phyloP scores from a whole-genome alignment of 2,888 invertebrate species.

The Nomada flava region DNA sequence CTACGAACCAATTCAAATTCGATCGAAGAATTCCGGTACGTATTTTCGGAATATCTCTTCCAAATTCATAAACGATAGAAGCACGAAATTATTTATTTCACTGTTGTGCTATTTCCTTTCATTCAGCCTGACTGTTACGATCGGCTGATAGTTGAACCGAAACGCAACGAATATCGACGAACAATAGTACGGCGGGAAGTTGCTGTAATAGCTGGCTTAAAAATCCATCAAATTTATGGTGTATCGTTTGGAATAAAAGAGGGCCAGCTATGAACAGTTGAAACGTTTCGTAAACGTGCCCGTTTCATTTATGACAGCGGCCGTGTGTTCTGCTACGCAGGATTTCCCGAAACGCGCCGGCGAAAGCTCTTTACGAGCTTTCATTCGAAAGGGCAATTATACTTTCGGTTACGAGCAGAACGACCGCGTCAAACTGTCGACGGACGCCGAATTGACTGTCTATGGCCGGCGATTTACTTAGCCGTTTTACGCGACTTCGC shows the following conservation, averaged over 20 bases:
- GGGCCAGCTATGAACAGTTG: not conserved
- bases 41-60: too few relatives aligned
- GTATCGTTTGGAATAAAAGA: not conserved
- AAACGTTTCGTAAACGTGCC: not conserved
- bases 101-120: too few relatives aligned
- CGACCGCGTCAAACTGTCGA: conserved; percentile 60
- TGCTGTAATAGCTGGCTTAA: too few relatives aligned
- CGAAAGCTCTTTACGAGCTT: conserved; percentile 46
- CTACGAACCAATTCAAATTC: too few relatives aligned
- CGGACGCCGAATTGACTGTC: conserved; percentile 49
- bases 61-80: too few relatives aligned
- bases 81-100: too few relatives aligned
- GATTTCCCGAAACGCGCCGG: conserved; percentile 46
- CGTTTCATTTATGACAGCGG: conserved; percentile 28
- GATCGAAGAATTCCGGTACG: too few relatives aligned
- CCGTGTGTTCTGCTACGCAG: conserved; percentile 6
- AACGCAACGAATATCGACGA: too few relatives aligned
- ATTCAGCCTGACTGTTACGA: too few relatives aligned
- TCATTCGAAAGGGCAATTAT: conserved; percentile 61
- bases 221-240: too few relatives aligned
- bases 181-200: too few relatives aligned
- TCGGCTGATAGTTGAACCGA: too few relatives aligned
- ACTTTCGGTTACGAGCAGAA: conserved; percentile 58
- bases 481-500: conserved; percentile 53
- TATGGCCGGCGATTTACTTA: conserved; percentile 58